Base-by-base conservation (phyloP, 1,140 invertebrate genomes). In the Coenobita brevimanus region DNA sequence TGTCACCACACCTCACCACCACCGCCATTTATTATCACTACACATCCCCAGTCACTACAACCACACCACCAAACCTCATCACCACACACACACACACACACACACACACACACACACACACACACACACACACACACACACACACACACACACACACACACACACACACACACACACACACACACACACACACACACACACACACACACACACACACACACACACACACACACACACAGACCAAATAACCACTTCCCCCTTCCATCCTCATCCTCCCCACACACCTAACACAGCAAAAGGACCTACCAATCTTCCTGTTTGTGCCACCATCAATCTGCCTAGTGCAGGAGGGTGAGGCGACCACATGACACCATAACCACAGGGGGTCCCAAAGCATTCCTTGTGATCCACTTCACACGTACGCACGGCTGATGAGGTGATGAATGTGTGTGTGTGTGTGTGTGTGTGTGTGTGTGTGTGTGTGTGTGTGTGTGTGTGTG, bases 71-170 rank as follows among this genome's bases (percentile, higher is more conserved):
- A n/a, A n/a, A n/a, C n/a, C n/a, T n/a, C n/a, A n/a, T n/a, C n/a
- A n/a, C n/a, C 62, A 24, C 62, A 67, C 62, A 41, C 62, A 67
- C 62, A 67, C 62, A 33, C 62, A 67, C 62, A 67, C 62, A 33
- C 62, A 67, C 62, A 67, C 62, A 33, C 62, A 67, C 62, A 67
- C 62, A 33, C 62, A 67, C 6, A 24, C 62, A 33, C 75, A 78
- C 36, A 78, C 75, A 57, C 75, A 79, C 21, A 79, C 43, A 27
- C 43, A 79, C 75, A 79, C 75, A 24, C 75, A 79, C 75, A 79
- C 75, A 57, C 75, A 79, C 36, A 50, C 71, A 24, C 71, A 75
- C 15, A 75, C 71, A 41, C 71, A 75, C 71, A 75, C 33, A 8
- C 33, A 75, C 71, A 75, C 71, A 4, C 71, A 75, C 71, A 75